Evolutionary conservation across 2,888 invertebrate species (phyloP), one percentile per base, ranked within the genome.

Genomic region (Ligdia adustata): DNA sequence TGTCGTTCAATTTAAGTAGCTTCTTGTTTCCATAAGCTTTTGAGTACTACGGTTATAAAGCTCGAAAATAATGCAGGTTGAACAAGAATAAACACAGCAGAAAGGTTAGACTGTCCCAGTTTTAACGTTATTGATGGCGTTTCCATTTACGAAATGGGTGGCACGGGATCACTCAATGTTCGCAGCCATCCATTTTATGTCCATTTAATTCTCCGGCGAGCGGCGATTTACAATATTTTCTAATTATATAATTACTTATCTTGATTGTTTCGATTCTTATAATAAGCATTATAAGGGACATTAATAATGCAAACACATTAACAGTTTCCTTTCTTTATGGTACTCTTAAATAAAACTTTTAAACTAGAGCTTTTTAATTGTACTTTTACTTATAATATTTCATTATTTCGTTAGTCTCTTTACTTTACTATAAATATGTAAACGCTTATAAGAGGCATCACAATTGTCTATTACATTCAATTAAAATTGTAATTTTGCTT

Each of bases 71-170:
- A n/a, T 22, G 22, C 7, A 22, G 22, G 7, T n/a, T 2, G 1
- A n/a, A 22, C 22, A 22, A 22, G n/a, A 22, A 22, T 7, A n/a
- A 22, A n/a, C n/a, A n/a, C n/a, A 22, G 22, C 22, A 6, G 7
- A 16, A 5, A 34, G 32, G 26, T 16, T 33, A 33, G 27, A 7
- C 34, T 35, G 45, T 28, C 28, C 33, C 33, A 33, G 26, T 44
- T 40, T 44, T 41, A 42, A 44, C 33, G 41, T 35, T 48, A 54
- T 47, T 57, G 43, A 57, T 53, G 48, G 55, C 20, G 24, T 20
- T 43, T 44, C 48, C 48, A 55, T 52, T 55, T 41, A 12, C 33
- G 28, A 48, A 55, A 55, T 51, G 38, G 48, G 44, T 48, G 39
- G 31, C 45, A 28, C 47, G 57, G 55, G 52, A 52, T 50, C 40